Percentiles rank a stretch among this genome's conserved stretches.
These are phyloP conservation scores for Lepus oiostolus DNA, from an alignment of 2,797 vertebrate species.

Conservation along the genomic window DNA sequence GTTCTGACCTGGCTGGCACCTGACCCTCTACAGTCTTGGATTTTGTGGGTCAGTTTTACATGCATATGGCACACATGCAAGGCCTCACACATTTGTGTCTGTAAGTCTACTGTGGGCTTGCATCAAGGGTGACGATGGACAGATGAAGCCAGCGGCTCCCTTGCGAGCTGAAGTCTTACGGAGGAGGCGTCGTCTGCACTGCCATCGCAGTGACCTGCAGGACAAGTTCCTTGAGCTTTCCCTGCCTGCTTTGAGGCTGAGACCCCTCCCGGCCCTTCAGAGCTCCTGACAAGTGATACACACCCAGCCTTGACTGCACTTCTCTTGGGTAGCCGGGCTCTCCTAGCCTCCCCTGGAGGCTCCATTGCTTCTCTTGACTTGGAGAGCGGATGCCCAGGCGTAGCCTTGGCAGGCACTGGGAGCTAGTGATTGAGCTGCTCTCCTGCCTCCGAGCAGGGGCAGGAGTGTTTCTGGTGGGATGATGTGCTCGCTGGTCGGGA, in stretches of 20 bases:
- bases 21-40: conserved; percentile 79
- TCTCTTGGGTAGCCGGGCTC: conserved; percentile 14
- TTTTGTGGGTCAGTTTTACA: conserved; percentile 80
- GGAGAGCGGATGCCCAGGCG: not conserved
- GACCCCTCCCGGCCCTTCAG: conserved; percentile 38
- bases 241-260: conserved; percentile 61
- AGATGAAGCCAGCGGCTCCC: conserved; percentile 52
- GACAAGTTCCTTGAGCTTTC: conserved; percentile 4
- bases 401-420: not conserved
- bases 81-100: conserved; percentile 71
- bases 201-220: conserved; percentile 34
- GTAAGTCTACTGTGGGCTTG: conserved; percentile 73
- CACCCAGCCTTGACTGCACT: not conserved
- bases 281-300: conserved; percentile 21
- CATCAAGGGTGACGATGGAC: conserved; percentile 43
- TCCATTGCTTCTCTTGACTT: conserved; percentile 52
- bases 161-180: conserved; percentile 52
- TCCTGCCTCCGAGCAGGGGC: conserved; percentile 28
- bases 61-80: conserved; percentile 59
- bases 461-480: not conserved
- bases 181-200: conserved; percentile 54
- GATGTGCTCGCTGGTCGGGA: not conserved
- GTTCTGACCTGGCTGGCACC: conserved; percentile 68
- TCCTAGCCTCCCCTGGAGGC: conserved; percentile 23
- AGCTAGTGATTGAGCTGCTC: not conserved